Evolutionary conservation across 1,140 invertebrate genomes (phyloP).

Genomic region (Tetramorium alpestre): DNA sequence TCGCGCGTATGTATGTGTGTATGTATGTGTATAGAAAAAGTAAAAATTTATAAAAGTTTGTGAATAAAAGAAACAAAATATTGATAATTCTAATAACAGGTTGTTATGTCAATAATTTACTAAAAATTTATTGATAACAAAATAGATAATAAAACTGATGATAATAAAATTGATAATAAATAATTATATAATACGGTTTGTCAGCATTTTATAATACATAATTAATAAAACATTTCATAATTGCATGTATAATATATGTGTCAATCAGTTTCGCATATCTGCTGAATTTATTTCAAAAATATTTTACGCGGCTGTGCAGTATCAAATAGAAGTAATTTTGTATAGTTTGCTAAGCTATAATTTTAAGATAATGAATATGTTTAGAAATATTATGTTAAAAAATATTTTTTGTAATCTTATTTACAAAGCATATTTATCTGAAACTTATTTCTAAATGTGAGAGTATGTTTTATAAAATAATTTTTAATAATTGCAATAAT

Average conservation of each 20-base stretch:
- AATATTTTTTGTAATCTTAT: slow-evolving; percentile 4
- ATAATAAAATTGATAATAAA: not conserved
- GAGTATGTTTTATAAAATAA: slow-evolving; percentile 8
- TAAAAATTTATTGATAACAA: not conserved
- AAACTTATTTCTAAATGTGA: not conserved
- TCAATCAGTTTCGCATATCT: slow-evolving; percentile 35
- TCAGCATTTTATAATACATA: slow-evolving; percentile 26
- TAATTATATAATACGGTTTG: slow-evolving; percentile 33
- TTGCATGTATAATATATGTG: slow-evolving; percentile 59
- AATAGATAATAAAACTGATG: too few species aligned
- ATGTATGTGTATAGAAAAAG: not conserved
- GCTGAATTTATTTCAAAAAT: slow-evolving; percentile 59
- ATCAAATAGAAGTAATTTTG: slow-evolving; percentile 36
- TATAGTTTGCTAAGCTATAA: slow-evolving; percentile 31
- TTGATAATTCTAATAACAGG: not conserved
- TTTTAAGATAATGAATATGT: slow-evolving; percentile 20
- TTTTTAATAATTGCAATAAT: slow-evolving; percentile 9
- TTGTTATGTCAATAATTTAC: not conserved
- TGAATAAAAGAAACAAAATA: not conserved
- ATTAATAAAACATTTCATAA: slow-evolving; percentile 38
- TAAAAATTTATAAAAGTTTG: not conserved
- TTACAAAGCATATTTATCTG: slow-evolving; percentile 8
- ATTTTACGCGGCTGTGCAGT: slow-evolving; percentile 34
- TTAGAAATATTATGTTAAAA: slow-evolving; percentile 20
- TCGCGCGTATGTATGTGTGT: not conserved